Percentiles rank a stretch among this genome's conserved stretches.
Evolutionary conservation across 2,888 invertebrate species (phyloP).

Genomic region (Balanococcus diminutus): DNA sequence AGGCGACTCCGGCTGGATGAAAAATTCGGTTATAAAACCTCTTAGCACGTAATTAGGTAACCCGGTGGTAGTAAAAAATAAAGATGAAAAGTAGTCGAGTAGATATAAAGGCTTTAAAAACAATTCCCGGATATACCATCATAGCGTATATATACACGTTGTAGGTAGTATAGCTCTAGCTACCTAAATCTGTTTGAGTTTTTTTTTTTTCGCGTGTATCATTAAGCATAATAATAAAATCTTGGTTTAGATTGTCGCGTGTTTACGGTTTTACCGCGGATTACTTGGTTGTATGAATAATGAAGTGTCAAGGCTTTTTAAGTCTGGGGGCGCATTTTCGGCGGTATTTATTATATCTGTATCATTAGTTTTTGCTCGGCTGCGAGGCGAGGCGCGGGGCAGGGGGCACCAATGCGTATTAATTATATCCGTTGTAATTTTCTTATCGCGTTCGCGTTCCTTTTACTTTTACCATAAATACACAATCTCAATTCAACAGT

Average conservation of each 20-base stretch:
- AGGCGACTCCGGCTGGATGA: too few species aligned
- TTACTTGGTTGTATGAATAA: slow-evolving; percentile 30
- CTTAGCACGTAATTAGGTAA: background rate
- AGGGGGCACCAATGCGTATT: background rate
- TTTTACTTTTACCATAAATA: too few species aligned
- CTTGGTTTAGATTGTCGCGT: slow-evolving; percentile 21
- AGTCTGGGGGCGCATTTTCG: slow-evolving; percentile 7
- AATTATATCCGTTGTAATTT: slow-evolving; percentile 11
- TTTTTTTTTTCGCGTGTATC: slow-evolving; percentile 10
- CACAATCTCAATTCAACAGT: background rate
- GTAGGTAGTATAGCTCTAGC: background rate
- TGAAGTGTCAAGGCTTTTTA: slow-evolving; percentile 40
- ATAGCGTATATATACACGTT: background rate
- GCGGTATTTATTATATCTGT: slow-evolving; percentile 29
- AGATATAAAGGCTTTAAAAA: background rate
- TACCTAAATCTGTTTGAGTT: background rate
- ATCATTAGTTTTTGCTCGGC: background rate
- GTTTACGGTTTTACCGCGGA: slow-evolving; percentile 11
- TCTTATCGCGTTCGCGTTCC: background rate
- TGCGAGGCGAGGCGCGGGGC: background rate
- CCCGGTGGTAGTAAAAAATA: background rate
- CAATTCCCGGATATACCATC: background rate
- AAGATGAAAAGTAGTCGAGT: background rate
- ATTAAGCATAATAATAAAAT: slow-evolving; percentile 25
- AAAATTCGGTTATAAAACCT: background rate